These are phyloP conservation scores for Xenentodon cancila DNA, from an alignment of 2,797 vertebrate species.

Conservation along the genomic window DNA sequence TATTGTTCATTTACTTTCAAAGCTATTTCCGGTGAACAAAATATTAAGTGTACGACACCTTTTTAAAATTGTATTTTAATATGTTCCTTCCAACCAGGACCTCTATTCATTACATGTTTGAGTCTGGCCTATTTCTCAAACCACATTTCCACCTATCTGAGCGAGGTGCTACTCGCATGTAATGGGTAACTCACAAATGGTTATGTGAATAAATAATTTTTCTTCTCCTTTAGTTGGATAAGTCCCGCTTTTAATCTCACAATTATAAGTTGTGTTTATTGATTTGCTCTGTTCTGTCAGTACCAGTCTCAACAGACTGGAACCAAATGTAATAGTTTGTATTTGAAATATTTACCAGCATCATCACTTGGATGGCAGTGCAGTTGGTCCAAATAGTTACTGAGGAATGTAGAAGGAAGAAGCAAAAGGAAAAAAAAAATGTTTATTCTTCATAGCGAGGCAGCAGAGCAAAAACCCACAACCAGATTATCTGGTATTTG, in stretches of 20 bases:
- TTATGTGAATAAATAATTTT: slow-evolving; percentile 33
- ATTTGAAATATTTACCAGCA: slow-evolving; percentile 49
- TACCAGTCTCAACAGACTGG: slow-evolving; percentile 42
- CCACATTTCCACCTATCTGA: slow-evolving; percentile 28
- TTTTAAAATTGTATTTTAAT: slow-evolving; percentile 63
- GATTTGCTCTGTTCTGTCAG: slow-evolving; percentile 37
- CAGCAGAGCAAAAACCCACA: background rate
- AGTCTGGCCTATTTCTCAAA: slow-evolving; percentile 17
- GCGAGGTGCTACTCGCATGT: slow-evolving; percentile 28
- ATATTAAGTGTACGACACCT: slow-evolving; percentile 45
- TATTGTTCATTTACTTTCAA: slow-evolving; percentile 52
- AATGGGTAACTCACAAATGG: slow-evolving; percentile 46
- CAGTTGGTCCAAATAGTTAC: slow-evolving; percentile 2
- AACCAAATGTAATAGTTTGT: slow-evolving; percentile 64
- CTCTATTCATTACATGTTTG: slow-evolving; percentile 60
- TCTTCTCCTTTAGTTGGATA: slow-evolving; percentile 36
- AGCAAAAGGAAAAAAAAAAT: no score
- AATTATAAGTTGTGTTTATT: slow-evolving; percentile 50
- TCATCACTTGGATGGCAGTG: slow-evolving; percentile 22
- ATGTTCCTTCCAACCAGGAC: slow-evolving; percentile 55
- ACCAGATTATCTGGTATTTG: background rate
- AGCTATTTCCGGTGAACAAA: slow-evolving; percentile 40
- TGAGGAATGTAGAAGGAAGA: no score
- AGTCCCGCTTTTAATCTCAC: slow-evolving; percentile 38
- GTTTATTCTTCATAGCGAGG: background rate